Percentiles rank a stretch among this genome's conserved stretches.
phyloP scores from a whole-genome alignment of 1,140 invertebrate genomes.

The Hyphantria cunea region DNA sequence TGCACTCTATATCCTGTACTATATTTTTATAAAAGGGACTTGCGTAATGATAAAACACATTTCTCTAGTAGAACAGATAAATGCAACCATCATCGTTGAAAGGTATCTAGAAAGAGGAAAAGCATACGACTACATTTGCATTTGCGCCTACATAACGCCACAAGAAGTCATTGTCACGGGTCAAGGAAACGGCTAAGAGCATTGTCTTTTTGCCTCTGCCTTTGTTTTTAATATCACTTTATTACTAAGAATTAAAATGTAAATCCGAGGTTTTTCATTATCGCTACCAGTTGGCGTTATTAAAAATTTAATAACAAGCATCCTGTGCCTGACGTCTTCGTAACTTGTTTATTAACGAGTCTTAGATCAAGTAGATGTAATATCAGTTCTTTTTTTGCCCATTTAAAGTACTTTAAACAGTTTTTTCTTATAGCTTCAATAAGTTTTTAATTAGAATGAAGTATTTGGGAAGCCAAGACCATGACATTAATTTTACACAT shows the following conservation, averaged over 20 bases:
- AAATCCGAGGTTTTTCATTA: constrained; percentile 24
- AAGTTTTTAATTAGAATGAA: constrained; percentile 1
- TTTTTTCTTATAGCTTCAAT: constrained; percentile 21
- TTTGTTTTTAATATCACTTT: constrained; percentile 6
- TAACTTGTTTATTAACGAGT: constrained; percentile 43
- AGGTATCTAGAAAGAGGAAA: background rate
- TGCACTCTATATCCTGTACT: background rate
- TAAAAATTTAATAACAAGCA: constrained; percentile 52
- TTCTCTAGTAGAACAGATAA: constrained; percentile 10
- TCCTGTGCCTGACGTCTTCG: constrained; percentile 34
- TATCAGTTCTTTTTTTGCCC: constrained; percentile 14
- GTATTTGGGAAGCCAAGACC: constrained; percentile 19
- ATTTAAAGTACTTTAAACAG: constrained; percentile 6
- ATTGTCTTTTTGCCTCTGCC: constrained; percentile 2
- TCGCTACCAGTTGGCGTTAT: constrained; percentile 20
- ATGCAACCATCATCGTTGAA: constrained; percentile 21
- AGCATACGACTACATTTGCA: background rate
- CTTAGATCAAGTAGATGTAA: constrained; percentile 44
- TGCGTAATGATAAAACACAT: constrained; percentile 13
- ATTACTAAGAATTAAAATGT: constrained; percentile 10
- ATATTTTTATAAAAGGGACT: constrained; percentile 6
- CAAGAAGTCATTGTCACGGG: constrained; percentile 16
- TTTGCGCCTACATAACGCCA: background rate
- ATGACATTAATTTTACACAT: constrained; percentile 11
- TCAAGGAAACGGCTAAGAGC: constrained; percentile 13